phyloP scores from a whole-genome alignment of 2,797 vertebrate genomes.

The Moxostoma hubbsi region DNA sequence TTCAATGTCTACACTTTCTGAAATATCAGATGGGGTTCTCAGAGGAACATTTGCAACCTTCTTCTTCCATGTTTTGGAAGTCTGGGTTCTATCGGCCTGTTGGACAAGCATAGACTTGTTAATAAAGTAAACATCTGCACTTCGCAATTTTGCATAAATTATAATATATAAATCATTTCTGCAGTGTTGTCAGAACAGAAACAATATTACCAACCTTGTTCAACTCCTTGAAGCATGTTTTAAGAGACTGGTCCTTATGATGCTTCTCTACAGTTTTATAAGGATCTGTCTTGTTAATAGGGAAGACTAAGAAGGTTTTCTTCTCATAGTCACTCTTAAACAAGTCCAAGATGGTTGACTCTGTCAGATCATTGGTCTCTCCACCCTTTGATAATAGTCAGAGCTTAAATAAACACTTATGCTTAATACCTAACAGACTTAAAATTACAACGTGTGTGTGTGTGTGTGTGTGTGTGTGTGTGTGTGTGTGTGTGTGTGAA shows the following conservation, averaged over 20 bases:
- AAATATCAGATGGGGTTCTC: slow-evolving; percentile 53
- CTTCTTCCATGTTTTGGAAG: slow-evolving; percentile 68
- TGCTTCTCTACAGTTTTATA: slow-evolving; percentile 35
- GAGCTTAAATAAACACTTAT: not conserved
- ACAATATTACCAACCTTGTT: slow-evolving; percentile 37
- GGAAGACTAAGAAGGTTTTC: slow-evolving; percentile 32
- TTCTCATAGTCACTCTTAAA: slow-evolving; percentile 62
- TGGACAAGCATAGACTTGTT: not conserved
- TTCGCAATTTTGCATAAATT: not conserved
- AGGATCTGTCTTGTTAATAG: slow-evolving; percentile 28
- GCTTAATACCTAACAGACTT: not conserved
- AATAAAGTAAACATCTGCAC: not conserved
- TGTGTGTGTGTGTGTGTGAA: too few relatives aligned
- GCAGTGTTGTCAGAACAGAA: not conserved
- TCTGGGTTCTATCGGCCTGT: slow-evolving; percentile 58
- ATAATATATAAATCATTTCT: not conserved
- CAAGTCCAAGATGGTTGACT: slow-evolving; percentile 63
- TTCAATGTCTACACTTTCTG: slow-evolving; percentile 43
- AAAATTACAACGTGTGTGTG: not conserved
- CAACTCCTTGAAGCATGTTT: slow-evolving; percentile 28
- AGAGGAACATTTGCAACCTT: slow-evolving; percentile 59
- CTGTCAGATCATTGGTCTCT: slow-evolving; percentile 56
- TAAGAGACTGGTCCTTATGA: not conserved
- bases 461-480: too few relatives aligned
- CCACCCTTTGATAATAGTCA: slow-evolving; percentile 56